Conservation (phyloP, 53 echinoderm and acorn worm species). For the Antedon mediterranea region DNA sequence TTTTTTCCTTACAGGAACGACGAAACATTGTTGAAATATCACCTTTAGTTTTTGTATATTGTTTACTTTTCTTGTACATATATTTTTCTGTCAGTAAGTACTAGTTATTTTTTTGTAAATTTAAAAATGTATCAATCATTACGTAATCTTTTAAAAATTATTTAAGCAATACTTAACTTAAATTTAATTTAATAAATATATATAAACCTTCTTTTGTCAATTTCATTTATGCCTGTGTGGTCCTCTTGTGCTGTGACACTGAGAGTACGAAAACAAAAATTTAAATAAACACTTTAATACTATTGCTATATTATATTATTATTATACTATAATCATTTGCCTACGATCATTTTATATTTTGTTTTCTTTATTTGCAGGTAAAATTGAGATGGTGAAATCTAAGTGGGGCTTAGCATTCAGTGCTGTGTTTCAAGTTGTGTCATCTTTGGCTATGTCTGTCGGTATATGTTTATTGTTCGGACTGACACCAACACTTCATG, state of each 20-base stretch:
- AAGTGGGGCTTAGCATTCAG: constrained; percentile 88
- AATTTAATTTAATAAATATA: too few species aligned
- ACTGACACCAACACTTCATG: constrained; percentile 78
- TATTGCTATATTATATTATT: too few species aligned
- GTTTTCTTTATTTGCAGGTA: constrained; percentile 30
- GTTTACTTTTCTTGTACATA: constrained; percentile 73
- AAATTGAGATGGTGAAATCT: constrained; percentile 95
- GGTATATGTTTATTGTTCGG: constrained; percentile 84
- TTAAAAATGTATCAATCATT: too few species aligned
- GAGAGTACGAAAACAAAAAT: too few species aligned
- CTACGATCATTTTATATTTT: too few species aligned
- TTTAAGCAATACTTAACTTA: too few species aligned
- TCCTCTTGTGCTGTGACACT: too few species aligned
- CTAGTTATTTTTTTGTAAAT: too few species aligned
- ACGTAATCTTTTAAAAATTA: too few species aligned
- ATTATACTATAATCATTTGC: too few species aligned
- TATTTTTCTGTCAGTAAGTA: constrained; percentile 99
- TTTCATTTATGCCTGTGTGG: too few species aligned
- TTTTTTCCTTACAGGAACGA: constrained; percentile 38
- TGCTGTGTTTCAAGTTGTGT: constrained; percentile 60
- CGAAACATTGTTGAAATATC: constrained; percentile 60
- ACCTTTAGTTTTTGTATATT: constrained; percentile 46
- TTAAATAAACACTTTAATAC: too few species aligned
- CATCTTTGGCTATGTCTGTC: constrained; percentile 78
- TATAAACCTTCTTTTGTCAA: not conserved